Evolutionary conservation across 2,113 vertebrate genomes (phyloP).

Genomic region (Zosterops japonicus): DNA sequence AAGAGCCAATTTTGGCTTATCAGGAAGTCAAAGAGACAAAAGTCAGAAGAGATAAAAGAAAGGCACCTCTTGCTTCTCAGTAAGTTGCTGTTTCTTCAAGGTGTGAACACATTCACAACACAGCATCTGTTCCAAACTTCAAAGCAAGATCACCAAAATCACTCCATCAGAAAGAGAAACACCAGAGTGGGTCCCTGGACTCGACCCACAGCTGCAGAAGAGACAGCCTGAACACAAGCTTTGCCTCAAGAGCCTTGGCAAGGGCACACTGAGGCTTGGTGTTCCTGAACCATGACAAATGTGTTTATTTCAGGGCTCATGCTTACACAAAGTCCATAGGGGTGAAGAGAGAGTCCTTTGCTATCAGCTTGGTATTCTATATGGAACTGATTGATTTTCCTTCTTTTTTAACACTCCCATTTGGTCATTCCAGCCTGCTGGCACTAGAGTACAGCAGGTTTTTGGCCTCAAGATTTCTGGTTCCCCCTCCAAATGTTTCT

Average conservation of each 20-base stretch:
- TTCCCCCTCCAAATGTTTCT: background rate
- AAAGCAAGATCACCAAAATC: background rate
- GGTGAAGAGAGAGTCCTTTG: background rate
- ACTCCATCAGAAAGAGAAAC: background rate
- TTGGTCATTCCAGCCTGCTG: background rate
- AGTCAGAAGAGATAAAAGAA: background rate
- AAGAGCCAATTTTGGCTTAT: background rate
- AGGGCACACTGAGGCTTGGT: background rate
- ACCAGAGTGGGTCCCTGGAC: fast-evolving
- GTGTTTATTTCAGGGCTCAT: background rate
- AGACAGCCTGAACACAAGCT: background rate
- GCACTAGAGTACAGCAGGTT: background rate
- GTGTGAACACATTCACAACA: background rate
- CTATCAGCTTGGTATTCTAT: background rate
- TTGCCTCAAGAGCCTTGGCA: background rate
- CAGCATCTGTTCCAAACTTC: background rate
- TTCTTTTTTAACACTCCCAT: background rate
- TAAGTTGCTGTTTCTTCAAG: background rate
- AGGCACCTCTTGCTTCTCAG: fast-evolving
- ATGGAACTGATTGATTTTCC: fast-evolving
- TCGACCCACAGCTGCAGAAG: background rate
- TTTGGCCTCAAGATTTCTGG: background rate
- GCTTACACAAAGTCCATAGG: fast-evolving
- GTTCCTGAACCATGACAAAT: fast-evolving
- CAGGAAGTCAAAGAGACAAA: background rate